Evolutionary conservation across 2,888 invertebrate species (phyloP), one percentile per base, ranked within the genome.

Genomic region (Microplitis deprimator): DNA sequence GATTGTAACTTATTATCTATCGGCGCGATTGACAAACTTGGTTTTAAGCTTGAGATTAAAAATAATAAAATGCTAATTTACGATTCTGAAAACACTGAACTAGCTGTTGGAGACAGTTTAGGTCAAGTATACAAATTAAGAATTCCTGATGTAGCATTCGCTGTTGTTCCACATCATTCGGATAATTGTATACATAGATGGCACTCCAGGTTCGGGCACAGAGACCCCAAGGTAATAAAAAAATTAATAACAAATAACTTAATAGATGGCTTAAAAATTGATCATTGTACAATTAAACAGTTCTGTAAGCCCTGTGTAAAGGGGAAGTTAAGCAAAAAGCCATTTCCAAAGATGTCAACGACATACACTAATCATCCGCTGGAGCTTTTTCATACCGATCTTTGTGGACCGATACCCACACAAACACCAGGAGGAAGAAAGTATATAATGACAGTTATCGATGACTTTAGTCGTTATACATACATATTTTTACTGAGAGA

Each of bases 401-500:
- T 73, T 5, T 50, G 73, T 65, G 64, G 73, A 20, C 65, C 73
- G 17, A 65, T 73, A 50, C 17, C 64, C 10, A 72, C 69, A 20
- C 39, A 59, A 50, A 68, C 78, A 1, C 8, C 17, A 2, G 38
- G 68, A 40, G 71, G 75, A 62, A 68, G 40, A n/a, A 60, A 6
- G 7, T 77, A 75, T 20, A 61, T 68, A 13, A 41, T 71, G 10
- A 75, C 72, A 13, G 75, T 68, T 29, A 75, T 75, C 10, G 75
- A 77, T 64, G 75, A 77, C 10, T 61, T 40, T 62, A 65, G 70
- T 8, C 68, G 69, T 40, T 69, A 60, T 59, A 72, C 40, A 67
- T 81, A 69, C 7, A 50, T 50, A 8, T 10, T 8, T 7, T 50
- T 50, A 50, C 50, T 50, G 1, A 50, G 50, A 50, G 50, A 50